Percentiles rank a stretch among this genome's conserved stretches.
phyloP scores from a whole-genome alignment of 1,140 invertebrate species.

The Ericerus pela region DNA sequence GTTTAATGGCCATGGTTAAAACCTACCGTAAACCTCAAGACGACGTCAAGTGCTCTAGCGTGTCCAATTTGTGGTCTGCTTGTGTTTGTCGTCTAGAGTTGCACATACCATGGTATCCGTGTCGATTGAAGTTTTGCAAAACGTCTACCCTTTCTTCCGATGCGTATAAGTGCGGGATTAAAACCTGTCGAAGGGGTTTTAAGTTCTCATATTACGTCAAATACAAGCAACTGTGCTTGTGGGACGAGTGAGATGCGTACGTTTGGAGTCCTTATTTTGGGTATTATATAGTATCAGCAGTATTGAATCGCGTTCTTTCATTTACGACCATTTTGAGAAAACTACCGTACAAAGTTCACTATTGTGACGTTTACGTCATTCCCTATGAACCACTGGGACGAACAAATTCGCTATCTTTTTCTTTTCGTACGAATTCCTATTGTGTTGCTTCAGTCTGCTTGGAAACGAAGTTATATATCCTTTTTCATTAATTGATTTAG shows the following conservation, averaged over 20 bases:
- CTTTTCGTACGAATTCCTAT: no score
- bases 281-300: no score
- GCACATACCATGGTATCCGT: constrained; percentile 79
- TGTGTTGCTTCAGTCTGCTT: no score
- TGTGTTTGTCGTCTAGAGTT: constrained; percentile 68
- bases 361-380: no score
- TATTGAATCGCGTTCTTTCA: no score
- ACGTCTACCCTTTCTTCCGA: constrained; percentile 36
- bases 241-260: constrained; percentile 63
- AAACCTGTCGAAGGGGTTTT: constrained; percentile 80
- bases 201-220: constrained; percentile 69
- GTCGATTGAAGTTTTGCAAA: constrained; percentile 85
- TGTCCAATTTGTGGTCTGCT: constrained; percentile 46
- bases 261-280: no score
- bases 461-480: no score
- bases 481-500: no score
- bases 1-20: constrained; percentile 28
- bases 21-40: constrained; percentile 14
- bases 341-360: no score
- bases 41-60: constrained; percentile 37
- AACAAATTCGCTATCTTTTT: no score
- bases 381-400: no score
- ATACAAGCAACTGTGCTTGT: constrained; percentile 69
- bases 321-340: no score
- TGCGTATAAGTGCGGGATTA: constrained; percentile 70